A percentile compares a stretch with the other conserved stretches of the same genome.
Conservation (phyloP, 2,888 invertebrate species). For the Dicycla oo region DNA sequence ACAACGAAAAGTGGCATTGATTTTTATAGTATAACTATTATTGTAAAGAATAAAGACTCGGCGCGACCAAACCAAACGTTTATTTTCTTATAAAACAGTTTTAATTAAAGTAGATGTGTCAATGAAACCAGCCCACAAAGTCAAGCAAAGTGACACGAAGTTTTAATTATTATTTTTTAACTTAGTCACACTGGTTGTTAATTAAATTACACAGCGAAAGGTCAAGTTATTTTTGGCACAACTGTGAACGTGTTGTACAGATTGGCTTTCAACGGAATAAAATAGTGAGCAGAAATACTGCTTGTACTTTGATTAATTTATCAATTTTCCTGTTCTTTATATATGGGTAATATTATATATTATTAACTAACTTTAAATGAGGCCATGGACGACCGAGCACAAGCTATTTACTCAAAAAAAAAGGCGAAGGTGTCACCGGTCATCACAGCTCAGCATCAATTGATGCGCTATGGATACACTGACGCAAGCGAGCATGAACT, state of each 20-base stretch:
- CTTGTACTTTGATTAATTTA: too few species aligned
- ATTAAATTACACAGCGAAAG: conserved; percentile 37
- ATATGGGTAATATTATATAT: too few species aligned
- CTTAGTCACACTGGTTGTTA: conserved; percentile 40
- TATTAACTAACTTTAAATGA: too few species aligned
- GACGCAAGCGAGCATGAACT: too few species aligned
- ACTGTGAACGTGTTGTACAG: conserved; percentile 15
- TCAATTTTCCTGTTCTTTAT: too few species aligned
- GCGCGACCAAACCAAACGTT: background rate
- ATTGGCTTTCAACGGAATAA: conserved; percentile 11
- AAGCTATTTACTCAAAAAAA: too few species aligned
- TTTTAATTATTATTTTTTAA: conserved; percentile 52
- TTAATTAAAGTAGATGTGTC: conserved; percentile 42
- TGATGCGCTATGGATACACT: too few species aligned
- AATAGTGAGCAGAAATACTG: background rate
- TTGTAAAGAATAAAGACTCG: background rate
- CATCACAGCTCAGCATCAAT: too few species aligned
- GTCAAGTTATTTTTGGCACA: conserved; percentile 23
- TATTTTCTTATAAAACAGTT: conserved; percentile 24
- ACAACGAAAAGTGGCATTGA: too few species aligned
- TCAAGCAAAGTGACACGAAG: conserved; percentile 48
- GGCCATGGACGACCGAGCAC: too few species aligned
- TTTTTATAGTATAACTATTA: too few species aligned
- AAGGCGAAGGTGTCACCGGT: too few species aligned
- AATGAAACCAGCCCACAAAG: conserved; percentile 50